A percentile compares a stretch with the other conserved stretches of the same genome.
These are phyloP conservation scores for Volucella inanis DNA, from an alignment of 2,888 invertebrate genomes.

Conservation along the genomic window DNA sequence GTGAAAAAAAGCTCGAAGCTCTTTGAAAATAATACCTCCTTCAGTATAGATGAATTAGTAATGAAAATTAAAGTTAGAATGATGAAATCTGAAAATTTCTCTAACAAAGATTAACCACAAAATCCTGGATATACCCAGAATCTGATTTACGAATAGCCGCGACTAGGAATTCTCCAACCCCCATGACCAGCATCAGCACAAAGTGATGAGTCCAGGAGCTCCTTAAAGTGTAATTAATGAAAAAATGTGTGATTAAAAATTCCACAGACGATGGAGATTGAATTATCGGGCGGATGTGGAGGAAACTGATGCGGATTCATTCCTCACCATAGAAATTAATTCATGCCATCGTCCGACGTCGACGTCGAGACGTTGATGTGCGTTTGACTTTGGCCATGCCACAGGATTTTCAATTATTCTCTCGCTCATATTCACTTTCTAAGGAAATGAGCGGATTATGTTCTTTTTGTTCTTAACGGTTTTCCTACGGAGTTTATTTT, in stretches of 20 bases:
- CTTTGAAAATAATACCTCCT: background rate
- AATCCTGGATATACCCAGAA: constrained; percentile 23
- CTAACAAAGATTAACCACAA: constrained; percentile 40
- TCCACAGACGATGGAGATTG: constrained; percentile 74
- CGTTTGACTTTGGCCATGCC: constrained; percentile 22
- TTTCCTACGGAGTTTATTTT: too few relatives aligned
- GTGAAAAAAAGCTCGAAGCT: too few relatives aligned
- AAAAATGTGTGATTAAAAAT: constrained; percentile 82
- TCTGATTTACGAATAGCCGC: constrained; percentile 24
- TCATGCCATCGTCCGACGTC: constrained; percentile 19
- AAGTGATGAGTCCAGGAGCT: constrained; percentile 41
- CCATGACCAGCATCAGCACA: constrained; percentile 32
- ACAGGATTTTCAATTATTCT: constrained; percentile 51
- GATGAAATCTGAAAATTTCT: constrained; percentile 13
- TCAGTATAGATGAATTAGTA: constrained; percentile 19
- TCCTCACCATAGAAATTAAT: constrained; percentile 66
- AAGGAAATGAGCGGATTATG: too few relatives aligned
- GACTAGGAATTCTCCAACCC: constrained; percentile 11
- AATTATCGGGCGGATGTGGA: background rate
- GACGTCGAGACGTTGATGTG: constrained; percentile 22
- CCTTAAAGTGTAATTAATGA: constrained; percentile 80
- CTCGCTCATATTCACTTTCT: constrained; percentile 1
- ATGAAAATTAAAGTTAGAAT: background rate
- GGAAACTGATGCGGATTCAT: constrained; percentile 55
- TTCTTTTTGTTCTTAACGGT: too few relatives aligned